Base-by-base conservation (phyloP, 2,797 vertebrate species). In the Enteromius treurensis region DNA sequence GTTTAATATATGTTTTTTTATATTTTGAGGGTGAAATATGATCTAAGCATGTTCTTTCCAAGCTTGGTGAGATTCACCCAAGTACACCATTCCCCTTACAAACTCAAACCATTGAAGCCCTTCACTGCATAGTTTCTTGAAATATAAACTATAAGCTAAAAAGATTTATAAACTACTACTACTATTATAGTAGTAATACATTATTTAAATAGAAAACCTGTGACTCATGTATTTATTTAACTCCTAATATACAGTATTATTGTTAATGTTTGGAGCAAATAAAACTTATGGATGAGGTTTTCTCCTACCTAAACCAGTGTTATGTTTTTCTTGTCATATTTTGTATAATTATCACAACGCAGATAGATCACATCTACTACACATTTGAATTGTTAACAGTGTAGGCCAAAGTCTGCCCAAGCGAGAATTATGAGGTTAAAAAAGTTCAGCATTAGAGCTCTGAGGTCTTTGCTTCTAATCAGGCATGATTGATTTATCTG, bases 211-310 rank as follows among this genome's bases (percentile, higher is more conserved):
- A 11, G 19, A 82, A 76, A 69, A 77, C 74, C 64, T 69, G 13
- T 77, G 81, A 83, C 64, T 47, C 8, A 3, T 69, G 62, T 60
- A 58, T 53, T 58, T 21, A 47, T 58, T 53, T 58, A 55, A n/a
- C 49, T 83, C 13, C n/a, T 53, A n/a, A 75, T 40, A 19, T 74
- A 21, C 42, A 64, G 49, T 82, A 58, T 69, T 82, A 42, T 82
- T 75, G 32, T 71, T 60, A 14, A 51, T 53, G 49, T 70, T 21
- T 77, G 37, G 37, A 77, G 49, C 5, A 70, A 83, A 83, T 77
- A 23, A 68, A 83, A 58, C 19, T 13, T n/a, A 70, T 23, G 70
- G 67, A 80, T n/a, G 81, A 77, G 81, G 81, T 77, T 70, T 70
- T 70, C 64, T 58, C 7, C 15, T 14, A 37, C 8, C 3, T 1